Evolutionary conservation across 2,888 invertebrate species (phyloP).

Genomic region (Prosopocoilus inquinatus): DNA sequence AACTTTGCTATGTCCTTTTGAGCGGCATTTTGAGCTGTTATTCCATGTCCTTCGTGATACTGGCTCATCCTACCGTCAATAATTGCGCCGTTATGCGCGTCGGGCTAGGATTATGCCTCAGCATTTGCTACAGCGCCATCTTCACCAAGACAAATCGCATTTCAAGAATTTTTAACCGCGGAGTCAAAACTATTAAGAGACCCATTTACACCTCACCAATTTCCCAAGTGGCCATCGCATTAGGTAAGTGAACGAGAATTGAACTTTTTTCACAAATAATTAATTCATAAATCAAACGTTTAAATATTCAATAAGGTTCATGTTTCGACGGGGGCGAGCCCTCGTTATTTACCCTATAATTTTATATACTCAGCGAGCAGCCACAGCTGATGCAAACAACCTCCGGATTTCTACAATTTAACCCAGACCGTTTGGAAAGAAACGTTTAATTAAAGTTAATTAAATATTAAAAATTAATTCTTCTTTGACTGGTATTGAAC

Average conservation of each 20-base stretch:
- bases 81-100: slow-evolving; percentile 66
- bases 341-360: no score
- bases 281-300: no score
- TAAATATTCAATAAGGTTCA: no score
- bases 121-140: slow-evolving; percentile 72
- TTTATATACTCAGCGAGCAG: no score
- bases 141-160: slow-evolving; percentile 75
- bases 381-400: no score
- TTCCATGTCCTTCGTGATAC: slow-evolving; percentile 67
- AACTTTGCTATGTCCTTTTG: slow-evolving; percentile 74
- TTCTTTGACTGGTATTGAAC: no score
- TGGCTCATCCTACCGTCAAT: slow-evolving; percentile 63
- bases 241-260: slow-evolving; percentile 55
- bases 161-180: slow-evolving; percentile 70
- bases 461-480: no score
- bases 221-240: slow-evolving; percentile 71
- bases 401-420: no score
- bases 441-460: no score
- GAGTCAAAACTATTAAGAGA: slow-evolving; percentile 67
- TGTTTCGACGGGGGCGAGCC: no score
- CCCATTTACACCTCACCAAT: slow-evolving; percentile 74
- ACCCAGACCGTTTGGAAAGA: no score
- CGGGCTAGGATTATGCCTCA: slow-evolving; percentile 70
- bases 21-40: slow-evolving; percentile 69
- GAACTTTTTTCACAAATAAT: no score